Evolutionary conservation across 2,113 vertebrate species (phyloP).

Genomic region (Emydura subglobosa): DNA sequence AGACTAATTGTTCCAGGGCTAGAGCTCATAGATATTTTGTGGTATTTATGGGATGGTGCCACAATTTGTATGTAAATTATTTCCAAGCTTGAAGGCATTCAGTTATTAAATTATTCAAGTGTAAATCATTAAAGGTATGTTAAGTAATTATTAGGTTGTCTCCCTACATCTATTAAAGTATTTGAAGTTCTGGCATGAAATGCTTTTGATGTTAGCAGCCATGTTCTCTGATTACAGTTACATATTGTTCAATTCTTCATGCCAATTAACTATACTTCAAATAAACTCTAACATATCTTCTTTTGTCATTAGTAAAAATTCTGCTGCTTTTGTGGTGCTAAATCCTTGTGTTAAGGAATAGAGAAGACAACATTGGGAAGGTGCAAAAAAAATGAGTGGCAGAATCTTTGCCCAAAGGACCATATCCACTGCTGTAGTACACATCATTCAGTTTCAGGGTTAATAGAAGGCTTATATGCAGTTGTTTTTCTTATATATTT

Average conservation of each 20-base stretch:
- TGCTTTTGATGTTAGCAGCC: neutral
- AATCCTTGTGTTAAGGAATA: neutral
- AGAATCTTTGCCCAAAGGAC: neutral
- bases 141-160: neutral
- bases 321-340: neutral
- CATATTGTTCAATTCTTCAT: neutral
- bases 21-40: neutral
- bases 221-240: neutral
- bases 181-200: neutral
- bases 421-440: neutral
- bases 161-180: neutral
- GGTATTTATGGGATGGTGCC: neutral
- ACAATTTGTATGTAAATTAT: neutral
- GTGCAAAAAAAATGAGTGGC: neutral
- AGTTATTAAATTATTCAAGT: neutral
- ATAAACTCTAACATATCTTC: rapidly evolving
- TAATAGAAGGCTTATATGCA: neutral
- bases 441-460: neutral
- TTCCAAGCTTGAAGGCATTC: neutral
- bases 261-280: neutral
- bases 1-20: neutral
- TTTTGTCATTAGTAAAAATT: neutral
- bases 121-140: neutral
- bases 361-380: neutral
- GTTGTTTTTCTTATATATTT: neutral